Conservation (phyloP, 2,888 invertebrate genomes). For the Mechanitis mazaeus region DNA sequence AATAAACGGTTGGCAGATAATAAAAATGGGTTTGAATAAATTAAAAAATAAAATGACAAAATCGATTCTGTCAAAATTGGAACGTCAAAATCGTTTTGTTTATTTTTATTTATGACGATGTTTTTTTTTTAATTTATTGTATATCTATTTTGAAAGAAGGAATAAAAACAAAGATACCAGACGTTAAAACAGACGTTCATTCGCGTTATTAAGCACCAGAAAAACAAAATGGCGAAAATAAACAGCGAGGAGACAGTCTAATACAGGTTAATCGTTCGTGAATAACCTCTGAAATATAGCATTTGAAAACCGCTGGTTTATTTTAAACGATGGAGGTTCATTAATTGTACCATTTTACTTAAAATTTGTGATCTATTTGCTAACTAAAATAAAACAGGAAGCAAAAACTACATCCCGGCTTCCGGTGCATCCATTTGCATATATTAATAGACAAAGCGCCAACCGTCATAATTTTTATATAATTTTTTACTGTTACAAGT, state of each 20-base stretch:
- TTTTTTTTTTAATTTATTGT: slow-evolving; percentile 1
- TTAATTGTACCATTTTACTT: not conserved
- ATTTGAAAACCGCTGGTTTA: slow-evolving; percentile 4
- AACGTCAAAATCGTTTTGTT: slow-evolving; percentile 26
- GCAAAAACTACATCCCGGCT: no score
- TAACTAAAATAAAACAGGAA: no score
- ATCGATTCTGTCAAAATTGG: slow-evolving; percentile 26
- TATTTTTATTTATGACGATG: slow-evolving; percentile 17
- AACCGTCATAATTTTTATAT: slow-evolving; percentile 73
- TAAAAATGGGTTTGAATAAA: slow-evolving; percentile 73
- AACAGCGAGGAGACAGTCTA: slow-evolving; percentile 35
- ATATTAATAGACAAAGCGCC: slow-evolving; percentile 65
- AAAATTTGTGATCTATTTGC: no score
- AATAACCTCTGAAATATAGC: slow-evolving; percentile 52
- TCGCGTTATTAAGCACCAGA: slow-evolving; percentile 20
- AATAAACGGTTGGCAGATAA: slow-evolving; percentile 66
- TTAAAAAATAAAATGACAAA: slow-evolving; percentile 42
- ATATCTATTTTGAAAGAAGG: not conserved
- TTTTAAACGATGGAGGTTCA: slow-evolving; percentile 2
- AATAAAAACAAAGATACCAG: slow-evolving; percentile 3
- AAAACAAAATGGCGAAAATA: slow-evolving; percentile 26
- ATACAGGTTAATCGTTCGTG: slow-evolving; percentile 56
- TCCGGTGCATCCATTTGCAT: slow-evolving; percentile 50
- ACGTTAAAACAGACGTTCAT: slow-evolving; percentile 3
- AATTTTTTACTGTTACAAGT: slow-evolving; percentile 75